These are phyloP conservation scores for Drosophila merina DNA, from an alignment of 2,888 invertebrate genomes.

Conservation along the genomic window DNA sequence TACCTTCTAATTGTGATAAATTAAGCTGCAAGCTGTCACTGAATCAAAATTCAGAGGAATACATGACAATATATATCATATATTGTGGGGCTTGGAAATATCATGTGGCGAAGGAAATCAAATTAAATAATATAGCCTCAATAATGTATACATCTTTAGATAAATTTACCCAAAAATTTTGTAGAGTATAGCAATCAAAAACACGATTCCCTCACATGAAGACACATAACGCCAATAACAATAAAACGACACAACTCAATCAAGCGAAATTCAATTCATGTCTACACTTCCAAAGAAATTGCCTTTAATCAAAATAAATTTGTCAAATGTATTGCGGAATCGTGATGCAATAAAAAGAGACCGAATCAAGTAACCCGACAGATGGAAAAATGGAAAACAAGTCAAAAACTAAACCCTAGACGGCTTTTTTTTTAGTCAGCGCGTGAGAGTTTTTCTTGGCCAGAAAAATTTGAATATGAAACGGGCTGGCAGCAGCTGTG, in stretches of 20 bases:
- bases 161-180: too few relatives aligned
- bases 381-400: slow-evolving; percentile 36
- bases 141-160: too few relatives aligned
- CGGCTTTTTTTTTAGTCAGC: slow-evolving; percentile 43
- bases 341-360: slow-evolving; percentile 67
- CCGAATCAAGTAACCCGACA: slow-evolving; percentile 18
- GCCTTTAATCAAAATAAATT: slow-evolving; percentile 73
- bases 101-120: neutral
- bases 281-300: slow-evolving; percentile 67
- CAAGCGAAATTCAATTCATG: slow-evolving; percentile 70
- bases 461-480: slow-evolving; percentile 62
- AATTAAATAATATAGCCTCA: too few relatives aligned
- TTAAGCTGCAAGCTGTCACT: slow-evolving; percentile 22
- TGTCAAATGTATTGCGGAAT: slow-evolving; percentile 70
- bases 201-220: neutral
- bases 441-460: slow-evolving; percentile 61
- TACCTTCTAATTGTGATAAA: slow-evolving; percentile 25
- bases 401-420: slow-evolving; percentile 29
- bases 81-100: neutral
- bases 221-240: slow-evolving; percentile 30
- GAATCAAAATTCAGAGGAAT: slow-evolving; percentile 5
- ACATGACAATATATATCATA: neutral
- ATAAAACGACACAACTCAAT: slow-evolving; percentile 62
- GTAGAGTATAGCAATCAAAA: neutral
- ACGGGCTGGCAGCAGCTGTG: slow-evolving; percentile 48